Percentiles rank a stretch among this genome's conserved stretches.
Evolutionary conservation across 2,113 vertebrate genomes (phyloP).

Genomic region (Spea bombifrons): DNA sequence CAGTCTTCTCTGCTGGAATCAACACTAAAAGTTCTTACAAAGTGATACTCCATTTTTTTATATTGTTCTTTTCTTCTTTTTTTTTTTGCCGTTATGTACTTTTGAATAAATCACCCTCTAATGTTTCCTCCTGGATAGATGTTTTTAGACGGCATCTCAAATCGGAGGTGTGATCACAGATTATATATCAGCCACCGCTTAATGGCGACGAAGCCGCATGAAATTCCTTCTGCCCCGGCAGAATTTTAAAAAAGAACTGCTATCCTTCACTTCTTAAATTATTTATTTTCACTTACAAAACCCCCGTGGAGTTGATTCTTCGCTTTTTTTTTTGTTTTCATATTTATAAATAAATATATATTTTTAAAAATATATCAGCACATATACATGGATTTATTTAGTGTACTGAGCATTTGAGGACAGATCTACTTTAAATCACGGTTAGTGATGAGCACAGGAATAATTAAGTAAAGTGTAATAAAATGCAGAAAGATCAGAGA

Average conservation of each 20-base stretch:
- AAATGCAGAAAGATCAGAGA: no score
- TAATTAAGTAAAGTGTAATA: no score
- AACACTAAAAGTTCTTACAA: conserved; percentile 15
- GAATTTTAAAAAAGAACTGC: conserved; percentile 8
- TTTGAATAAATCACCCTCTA: conserved; percentile 17
- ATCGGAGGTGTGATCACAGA: conserved; percentile 31
- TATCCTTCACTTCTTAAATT: neutral
- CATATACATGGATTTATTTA: no score
- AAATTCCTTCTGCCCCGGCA: conserved; percentile 41
- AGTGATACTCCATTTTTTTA: neutral
- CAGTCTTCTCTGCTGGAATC: conserved; percentile 26
- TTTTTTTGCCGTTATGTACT: neutral
- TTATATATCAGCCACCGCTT: conserved; percentile 49
- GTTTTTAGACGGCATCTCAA: conserved; percentile 29
- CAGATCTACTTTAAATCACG: no score
- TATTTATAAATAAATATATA: no score
- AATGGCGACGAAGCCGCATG: conserved; percentile 44
- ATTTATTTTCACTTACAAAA: no score
- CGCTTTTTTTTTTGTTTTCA: no score
- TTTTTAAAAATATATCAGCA: no score
- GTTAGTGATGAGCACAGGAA: no score
- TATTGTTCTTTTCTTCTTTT: neutral
- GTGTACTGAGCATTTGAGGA: no score
- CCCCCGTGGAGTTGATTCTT: no score
- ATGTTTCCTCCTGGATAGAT: conserved; percentile 19